Evolutionary conservation across 2,888 invertebrate species (phyloP), one percentile per base, ranked within the genome.

Genomic region (Smittia aterrima): DNA sequence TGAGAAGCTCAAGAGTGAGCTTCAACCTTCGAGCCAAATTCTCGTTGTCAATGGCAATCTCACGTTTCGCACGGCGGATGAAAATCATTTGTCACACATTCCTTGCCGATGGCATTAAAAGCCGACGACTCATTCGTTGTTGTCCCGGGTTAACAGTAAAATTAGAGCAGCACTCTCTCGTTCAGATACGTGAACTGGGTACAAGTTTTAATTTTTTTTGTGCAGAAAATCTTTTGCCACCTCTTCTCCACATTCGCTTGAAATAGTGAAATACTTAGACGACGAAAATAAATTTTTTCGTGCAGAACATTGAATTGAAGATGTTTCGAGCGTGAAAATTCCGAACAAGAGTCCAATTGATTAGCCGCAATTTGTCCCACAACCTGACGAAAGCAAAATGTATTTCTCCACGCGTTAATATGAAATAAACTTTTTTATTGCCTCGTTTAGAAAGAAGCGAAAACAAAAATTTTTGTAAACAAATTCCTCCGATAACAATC

Each of bases 141-240:
- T 20, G 27, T 64, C n/a, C 25, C 13, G 27, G 64, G 64, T 64
- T 64, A 64, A 64, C 64, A 64, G 64, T 64, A 64, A 64, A 64
- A 64, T 64, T 64, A 27, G 64, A 64, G 64, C 27, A 27, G 22
- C 64, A n/a, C 27, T 64, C 64, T 58, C 22, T n/a, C n/a, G n/a
- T n/a, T n/a, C 4, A 22, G 58, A 47, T n/a, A 58, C 58, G 58
- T 58, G 58, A 58, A 58, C 3, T 58, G 58, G 58, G 2, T 58
- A 58, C 47, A 47, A 58, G 11, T 18, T 47, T 47, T 47, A 16
- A 11, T 47, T 47, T 47, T 47, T 47, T 16, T 47, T 47, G 7
- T 47, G 13, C 7, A n/a, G 38, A 38, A 38, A 38, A 38, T 7
- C 9, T 38, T 38, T 38, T 38, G 38, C 47, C 47, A 47, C 47